Evolutionary conservation across 92 coral and sea anemone genomes (phyloP), one percentile per base, ranked within the genome.

Genomic region (Zoanthus gigantus): DNA sequence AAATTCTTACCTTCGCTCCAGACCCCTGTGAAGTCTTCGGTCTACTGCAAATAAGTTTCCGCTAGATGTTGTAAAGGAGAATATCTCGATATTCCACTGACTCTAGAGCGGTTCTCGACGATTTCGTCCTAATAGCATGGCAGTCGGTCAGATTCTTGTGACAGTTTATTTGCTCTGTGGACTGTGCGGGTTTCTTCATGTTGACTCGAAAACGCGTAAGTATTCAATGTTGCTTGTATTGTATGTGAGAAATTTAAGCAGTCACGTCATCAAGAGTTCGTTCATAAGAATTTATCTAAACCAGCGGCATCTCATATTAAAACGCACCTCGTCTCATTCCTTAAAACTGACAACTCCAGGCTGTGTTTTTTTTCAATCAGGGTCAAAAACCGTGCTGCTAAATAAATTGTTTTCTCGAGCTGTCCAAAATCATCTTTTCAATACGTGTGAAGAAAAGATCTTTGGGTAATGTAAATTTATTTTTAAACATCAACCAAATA

Each of bases 221-320:
- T 81, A 48, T 60, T 12, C 61, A 5, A 29, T 81, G 18, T 50
- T 48, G 13, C 85, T 28, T 60, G 75, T 17, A 32, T 34, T 66
- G 31, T 54, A 28, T 17, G 42, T 46, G 75, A 46, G 85, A 81
- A 81, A 81, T 58, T 0, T 50, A 54, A 81, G 85, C 76, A 47
- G 85, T 81, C 85, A 81, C 75, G 85, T 23, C 60, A 81, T 81
- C 73, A 81, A 65, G 46, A 60, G 44, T 66, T 18, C 85, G 74
- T 81, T 81, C 85, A 66, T 66, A 9, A 28, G 73, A 54, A 46
- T 46, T 6, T 61, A 15, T 61, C 60, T 7, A 1, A 65, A 67
- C 74, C 57, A n/a, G 60, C 11, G 42, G 74, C 58, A 28, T 12
- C 47, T 42, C 17, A 61, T 61, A 44, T 61, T 17, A 61, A 37